phyloP scores from a whole-genome alignment of 1,140 invertebrate genomes.

The Neuroterus valhalla region DNA sequence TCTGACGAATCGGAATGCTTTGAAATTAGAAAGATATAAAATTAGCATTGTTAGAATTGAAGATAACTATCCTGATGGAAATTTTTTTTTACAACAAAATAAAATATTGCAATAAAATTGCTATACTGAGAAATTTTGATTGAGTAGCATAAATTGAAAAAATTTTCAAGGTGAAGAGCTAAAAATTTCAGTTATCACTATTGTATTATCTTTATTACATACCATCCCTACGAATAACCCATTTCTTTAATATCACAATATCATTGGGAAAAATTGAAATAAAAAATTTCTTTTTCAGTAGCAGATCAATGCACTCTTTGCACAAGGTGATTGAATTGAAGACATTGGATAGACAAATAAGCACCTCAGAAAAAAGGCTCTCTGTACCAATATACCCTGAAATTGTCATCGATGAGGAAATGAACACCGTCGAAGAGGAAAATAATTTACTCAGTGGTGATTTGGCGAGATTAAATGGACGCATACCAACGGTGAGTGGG shows the following conservation, averaged over 20 bases:
- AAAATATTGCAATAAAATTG: too few species aligned
- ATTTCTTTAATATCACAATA: not conserved
- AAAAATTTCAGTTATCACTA: slow-evolving; percentile 11
- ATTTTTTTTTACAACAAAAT: too few species aligned
- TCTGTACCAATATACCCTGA: slow-evolving; percentile 70
- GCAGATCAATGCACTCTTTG: slow-evolving; percentile 66
- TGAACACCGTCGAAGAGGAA: slow-evolving; percentile 66
- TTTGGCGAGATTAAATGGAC: slow-evolving; percentile 66
- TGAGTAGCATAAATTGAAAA: not conserved
- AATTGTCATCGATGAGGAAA: slow-evolving; percentile 61
- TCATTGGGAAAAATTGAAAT: not conserved
- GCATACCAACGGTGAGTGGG: slow-evolving; percentile 64
- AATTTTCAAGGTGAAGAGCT: slow-evolving; percentile 23
- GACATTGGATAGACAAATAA: slow-evolving; percentile 56
- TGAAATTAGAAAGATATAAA: too few species aligned
- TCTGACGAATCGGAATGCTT: too few species aligned
- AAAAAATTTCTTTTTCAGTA: slow-evolving; percentile 39
- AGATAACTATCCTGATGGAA: too few species aligned
- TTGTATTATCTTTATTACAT: too few species aligned
- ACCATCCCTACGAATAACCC: too few species aligned
- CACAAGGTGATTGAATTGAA: slow-evolving; percentile 60
- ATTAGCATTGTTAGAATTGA: too few species aligned
- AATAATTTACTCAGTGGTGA: slow-evolving; percentile 70
- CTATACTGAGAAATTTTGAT: too few species aligned
- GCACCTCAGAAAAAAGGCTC: slow-evolving; percentile 65